Evolutionary conservation across 1,140 invertebrate genomes (phyloP).

Genomic region (Drosophila sturtevanti): DNA sequence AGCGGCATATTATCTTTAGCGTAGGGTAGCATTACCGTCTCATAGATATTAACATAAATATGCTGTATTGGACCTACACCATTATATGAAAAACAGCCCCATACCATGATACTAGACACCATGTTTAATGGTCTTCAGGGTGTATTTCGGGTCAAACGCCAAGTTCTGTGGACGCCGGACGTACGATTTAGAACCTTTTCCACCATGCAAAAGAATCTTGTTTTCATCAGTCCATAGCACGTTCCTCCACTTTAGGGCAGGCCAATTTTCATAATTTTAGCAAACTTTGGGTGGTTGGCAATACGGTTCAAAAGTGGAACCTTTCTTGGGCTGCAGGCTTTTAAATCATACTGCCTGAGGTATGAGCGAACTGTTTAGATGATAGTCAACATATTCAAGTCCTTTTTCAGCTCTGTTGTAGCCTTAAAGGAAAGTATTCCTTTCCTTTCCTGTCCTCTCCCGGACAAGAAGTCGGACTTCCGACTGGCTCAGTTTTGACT

Average conservation of each 20-base stretch:
- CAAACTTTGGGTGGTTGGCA: too few relatives aligned
- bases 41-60: too few relatives aligned
- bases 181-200: neutral
- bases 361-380: neutral
- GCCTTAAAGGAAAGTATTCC: neutral
- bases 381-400: neutral
- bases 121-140: neutral
- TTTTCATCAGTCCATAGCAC: neutral
- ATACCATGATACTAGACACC: too few relatives aligned
- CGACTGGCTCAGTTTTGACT: too few relatives aligned
- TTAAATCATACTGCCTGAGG: too few relatives aligned
- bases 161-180: neutral
- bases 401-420: neutral
- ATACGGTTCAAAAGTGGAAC: neutral
- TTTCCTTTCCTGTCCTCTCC: neutral
- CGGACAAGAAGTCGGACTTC: neutral
- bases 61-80: too few relatives aligned
- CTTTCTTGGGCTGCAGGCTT: neutral
- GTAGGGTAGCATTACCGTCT: too few relatives aligned
- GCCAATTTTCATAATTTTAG: too few relatives aligned
- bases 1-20: too few relatives aligned
- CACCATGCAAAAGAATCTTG: neutral
- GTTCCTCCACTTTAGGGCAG: too few relatives aligned
- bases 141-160: neutral
- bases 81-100: too few relatives aligned